Evolutionary conservation across 2,888 invertebrate species (phyloP).

Genomic region (Blastobasis lacticolella): DNA sequence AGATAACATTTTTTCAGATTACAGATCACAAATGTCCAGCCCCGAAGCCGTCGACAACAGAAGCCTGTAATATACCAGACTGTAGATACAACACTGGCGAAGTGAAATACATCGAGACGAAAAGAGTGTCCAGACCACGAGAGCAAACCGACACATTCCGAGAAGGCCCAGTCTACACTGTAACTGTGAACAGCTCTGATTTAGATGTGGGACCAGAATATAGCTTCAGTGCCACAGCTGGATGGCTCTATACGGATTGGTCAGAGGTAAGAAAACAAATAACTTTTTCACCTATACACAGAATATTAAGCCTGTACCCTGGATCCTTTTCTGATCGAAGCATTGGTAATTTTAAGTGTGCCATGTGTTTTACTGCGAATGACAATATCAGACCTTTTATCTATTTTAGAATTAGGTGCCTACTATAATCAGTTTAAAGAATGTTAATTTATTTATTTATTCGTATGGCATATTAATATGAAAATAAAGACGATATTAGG

Average conservation of each 20-base stretch:
- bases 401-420: no score
- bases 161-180: slow-evolving; percentile 56
- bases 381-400: no score
- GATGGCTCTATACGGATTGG: slow-evolving; percentile 76
- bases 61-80: slow-evolving; percentile 48
- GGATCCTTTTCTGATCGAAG: no score
- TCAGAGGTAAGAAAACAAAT: slow-evolving; percentile 61
- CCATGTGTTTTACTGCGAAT: no score
- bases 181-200: slow-evolving; percentile 48
- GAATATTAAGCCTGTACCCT: no score
- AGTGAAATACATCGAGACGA: slow-evolving; percentile 34
- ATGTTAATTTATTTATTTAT: no score
- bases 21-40: slow-evolving; percentile 55
- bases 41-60: slow-evolving; percentile 43
- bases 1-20: slow-evolving; percentile 35
- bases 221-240: slow-evolving; percentile 46
- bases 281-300: no score
- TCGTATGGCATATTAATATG: no score
- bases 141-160: slow-evolving; percentile 50
- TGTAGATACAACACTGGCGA: slow-evolving; percentile 30
- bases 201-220: slow-evolving; percentile 55
- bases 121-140: slow-evolving; percentile 28
- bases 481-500: no score
- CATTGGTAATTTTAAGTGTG: no score
- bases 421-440: no score